Evolutionary conservation across 2,888 invertebrate genomes (phyloP), one percentile per base, ranked within the genome.

Genomic region (Archips xylosteana): DNA sequence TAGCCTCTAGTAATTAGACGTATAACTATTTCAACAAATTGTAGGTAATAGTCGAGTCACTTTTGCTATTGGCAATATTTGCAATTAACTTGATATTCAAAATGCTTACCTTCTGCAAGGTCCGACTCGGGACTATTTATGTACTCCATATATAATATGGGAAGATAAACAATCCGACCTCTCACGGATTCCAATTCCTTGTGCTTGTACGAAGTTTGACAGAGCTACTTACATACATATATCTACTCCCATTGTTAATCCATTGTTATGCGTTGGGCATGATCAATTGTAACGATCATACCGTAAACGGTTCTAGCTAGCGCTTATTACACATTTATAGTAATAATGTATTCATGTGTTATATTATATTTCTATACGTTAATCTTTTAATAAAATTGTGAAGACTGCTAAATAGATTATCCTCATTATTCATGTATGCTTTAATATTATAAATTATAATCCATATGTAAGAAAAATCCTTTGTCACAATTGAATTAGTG

Each of bases 181-280:
- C 39, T 57, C 45, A 57, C 63, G 32, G 63, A 42, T 45, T 63
- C 13, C 47, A 63, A 45, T 63, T 70, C 12, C 57, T 36, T 57
- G 63, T 47, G 57, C 57, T 59, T 47, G 64, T 64, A 57, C 47
- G 70, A 63, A 54, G 62, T 70, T 45, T 57, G 57, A 13, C 34
- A 39, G 32, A 57, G 45, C 63, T 57, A 57, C 51, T 63, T 63
- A 63, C 45, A 45, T 32, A 45, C 39, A 54, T 51, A 54, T 51
- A 42, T 45, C 54, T 57, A 47, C 70, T 42, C 45, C 70, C 57
- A 59, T 70, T 70, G 70, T 64, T 34, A 57, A 15, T 36, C 36
- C 70, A 63, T 70, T 70, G 57, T 70, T 64, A 45, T 57, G 45
- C 57, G 15, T 34, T 70, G 32, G 34, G 57, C 47, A 23, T 15